Evolutionary conservation across 2,888 invertebrate genomes (phyloP).

Genomic region (Masnerella sp.): DNA sequence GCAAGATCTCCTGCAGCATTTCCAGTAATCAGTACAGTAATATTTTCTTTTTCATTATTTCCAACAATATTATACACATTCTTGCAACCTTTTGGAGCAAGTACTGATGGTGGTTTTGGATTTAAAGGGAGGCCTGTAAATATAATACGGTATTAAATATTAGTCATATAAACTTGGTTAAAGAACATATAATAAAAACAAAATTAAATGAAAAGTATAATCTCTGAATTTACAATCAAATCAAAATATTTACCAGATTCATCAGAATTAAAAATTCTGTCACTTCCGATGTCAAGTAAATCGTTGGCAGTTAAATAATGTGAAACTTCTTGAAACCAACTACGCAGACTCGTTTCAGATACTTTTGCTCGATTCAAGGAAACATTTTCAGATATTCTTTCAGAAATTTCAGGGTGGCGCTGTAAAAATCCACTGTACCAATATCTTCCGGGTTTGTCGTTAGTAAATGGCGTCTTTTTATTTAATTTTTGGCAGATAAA

Average conservation of each 20-base stretch:
- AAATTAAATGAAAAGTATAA: no score
- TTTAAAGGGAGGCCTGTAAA: conserved; percentile 56
- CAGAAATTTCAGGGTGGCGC: conserved; percentile 33
- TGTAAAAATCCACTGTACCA: conserved; percentile 51
- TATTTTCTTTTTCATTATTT: conserved; percentile 61
- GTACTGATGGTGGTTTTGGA: conserved; percentile 61
- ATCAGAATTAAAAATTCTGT: no score
- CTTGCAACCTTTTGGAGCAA: conserved; percentile 60
- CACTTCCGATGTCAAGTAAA: no score
- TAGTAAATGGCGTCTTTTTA: conserved; percentile 48
- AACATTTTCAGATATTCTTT: conserved; percentile 33
- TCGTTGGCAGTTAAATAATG: no score
- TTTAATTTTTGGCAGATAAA: conserved; percentile 23
- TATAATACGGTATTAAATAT: no score
- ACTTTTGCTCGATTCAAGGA: no score
- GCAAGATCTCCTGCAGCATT: conserved; percentile 56
- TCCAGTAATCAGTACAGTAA: conserved; percentile 63
- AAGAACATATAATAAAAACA: no score
- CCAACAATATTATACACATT: conserved; percentile 50
- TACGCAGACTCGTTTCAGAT: no score
- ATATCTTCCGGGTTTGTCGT: conserved; percentile 39
- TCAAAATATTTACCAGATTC: no score
- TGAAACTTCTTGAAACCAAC: no score
- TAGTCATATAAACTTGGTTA: no score
- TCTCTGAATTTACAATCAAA: no score